Conservation (phyloP, 2,113 vertebrate species). For the Charina bottae region DNA sequence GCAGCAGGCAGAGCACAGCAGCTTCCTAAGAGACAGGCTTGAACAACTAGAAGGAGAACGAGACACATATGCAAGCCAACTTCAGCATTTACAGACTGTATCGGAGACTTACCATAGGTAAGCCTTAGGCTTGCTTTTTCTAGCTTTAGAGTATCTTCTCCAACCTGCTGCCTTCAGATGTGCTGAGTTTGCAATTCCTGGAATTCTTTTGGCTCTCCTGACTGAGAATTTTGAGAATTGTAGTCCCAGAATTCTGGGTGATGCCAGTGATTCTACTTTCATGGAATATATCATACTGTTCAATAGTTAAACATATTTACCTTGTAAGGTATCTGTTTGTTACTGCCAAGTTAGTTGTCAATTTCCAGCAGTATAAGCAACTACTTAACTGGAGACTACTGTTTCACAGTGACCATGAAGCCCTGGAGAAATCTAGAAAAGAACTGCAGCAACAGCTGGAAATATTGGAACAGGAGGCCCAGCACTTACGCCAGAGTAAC, state of each 20-base stretch:
- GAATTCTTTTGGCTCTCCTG: neutral
- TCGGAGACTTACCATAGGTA: slow-evolving; percentile 71
- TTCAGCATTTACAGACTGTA: slow-evolving; percentile 64
- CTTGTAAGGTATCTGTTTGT: neutral
- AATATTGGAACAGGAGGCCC: slow-evolving; percentile 61
- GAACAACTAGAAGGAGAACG: slow-evolving; percentile 72
- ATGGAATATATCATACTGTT: neutral
- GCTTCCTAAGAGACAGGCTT: slow-evolving; percentile 74
- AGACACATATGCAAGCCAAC: slow-evolving; percentile 58
- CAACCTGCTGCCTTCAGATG: neutral
- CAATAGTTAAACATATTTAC: neutral
- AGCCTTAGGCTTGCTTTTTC: neutral
- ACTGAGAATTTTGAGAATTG: neutral
- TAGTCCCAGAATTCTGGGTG: neutral
- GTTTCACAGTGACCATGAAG: slow-evolving; percentile 54
- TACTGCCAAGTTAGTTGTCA: neutral
- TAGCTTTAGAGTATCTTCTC: rapidly evolving
- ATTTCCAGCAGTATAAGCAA: neutral
- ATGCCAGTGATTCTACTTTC: neutral
- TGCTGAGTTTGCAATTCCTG: neutral
- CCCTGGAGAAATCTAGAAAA: slow-evolving; percentile 59
- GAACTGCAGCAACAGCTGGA: slow-evolving; percentile 68
- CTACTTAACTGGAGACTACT: slow-evolving; percentile 8
- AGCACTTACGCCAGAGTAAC: slow-evolving; percentile 63
- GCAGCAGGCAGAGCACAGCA: slow-evolving; percentile 74